Conservation (phyloP, 2,797 vertebrate genomes). For the Oreonectes daqikongensis region DNA sequence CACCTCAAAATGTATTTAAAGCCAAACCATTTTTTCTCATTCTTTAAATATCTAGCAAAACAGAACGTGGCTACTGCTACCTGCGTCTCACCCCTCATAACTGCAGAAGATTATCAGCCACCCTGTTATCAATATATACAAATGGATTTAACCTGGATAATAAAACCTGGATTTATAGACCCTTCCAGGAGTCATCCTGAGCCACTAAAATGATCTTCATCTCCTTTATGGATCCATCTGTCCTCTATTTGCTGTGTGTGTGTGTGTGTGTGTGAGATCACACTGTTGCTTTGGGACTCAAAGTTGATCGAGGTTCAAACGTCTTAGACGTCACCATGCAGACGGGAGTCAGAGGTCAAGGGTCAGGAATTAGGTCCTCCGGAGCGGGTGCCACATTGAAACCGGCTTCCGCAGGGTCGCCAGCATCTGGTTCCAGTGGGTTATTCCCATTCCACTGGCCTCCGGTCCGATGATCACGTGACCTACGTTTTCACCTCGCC, state of each 20-base stretch:
- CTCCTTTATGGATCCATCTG: constrained; percentile 5
- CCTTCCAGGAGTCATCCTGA: constrained; percentile 39
- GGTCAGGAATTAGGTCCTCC: constrained; percentile 78
- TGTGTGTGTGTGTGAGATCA: too few species aligned
- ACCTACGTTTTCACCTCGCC: constrained; percentile 88
- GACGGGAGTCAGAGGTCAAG: constrained; percentile 22
- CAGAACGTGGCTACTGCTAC: constrained; percentile 54
- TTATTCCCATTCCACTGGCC: constrained; percentile 93
- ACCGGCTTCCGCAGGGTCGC: constrained; percentile 93
- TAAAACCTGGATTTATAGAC: constrained; percentile 77
- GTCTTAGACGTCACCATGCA: constrained; percentile 72
- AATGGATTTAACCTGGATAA: constrained; percentile 82
- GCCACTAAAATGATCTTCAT: neutral
- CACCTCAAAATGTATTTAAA: constrained; percentile 10
- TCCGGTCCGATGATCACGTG: constrained; percentile 95
- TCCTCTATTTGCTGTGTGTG: neutral
- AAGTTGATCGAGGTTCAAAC: constrained; percentile 44
- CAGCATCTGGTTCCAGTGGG: constrained; percentile 99
- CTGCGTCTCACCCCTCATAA: constrained; percentile 59
- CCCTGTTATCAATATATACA: constrained; percentile 79
- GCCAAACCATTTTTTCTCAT: constrained; percentile 30
- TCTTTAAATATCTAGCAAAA: constrained; percentile 36
- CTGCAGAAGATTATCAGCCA: constrained; percentile 63
- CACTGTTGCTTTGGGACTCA: constrained; percentile 55
- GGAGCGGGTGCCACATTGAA: constrained; percentile 97